phyloP scores from a whole-genome alignment of 1,140 invertebrate genomes.

The Reticulitermes speratus region DNA sequence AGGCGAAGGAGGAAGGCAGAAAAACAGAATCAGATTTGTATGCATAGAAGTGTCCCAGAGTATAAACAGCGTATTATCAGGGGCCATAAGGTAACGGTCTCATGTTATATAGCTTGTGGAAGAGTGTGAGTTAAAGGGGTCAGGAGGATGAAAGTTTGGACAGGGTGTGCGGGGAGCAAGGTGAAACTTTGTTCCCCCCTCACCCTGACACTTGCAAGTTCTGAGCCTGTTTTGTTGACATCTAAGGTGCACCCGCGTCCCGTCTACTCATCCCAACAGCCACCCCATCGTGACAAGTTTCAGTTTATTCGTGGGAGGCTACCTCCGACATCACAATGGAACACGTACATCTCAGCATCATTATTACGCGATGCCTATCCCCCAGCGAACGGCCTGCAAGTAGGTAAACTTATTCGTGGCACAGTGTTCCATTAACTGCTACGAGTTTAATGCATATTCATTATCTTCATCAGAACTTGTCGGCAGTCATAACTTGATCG shows the following conservation, averaged over 20 bases:
- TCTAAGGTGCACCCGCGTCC: background rate
- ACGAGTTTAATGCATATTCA: background rate
- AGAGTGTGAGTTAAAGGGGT: background rate
- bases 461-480: background rate
- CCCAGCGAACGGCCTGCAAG: background rate
- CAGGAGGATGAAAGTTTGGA: background rate
- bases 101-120: background rate
- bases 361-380: background rate
- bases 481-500: too few relatives aligned
- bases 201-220: conserved; percentile 9
- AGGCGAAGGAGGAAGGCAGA: too few relatives aligned
- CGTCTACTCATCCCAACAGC: background rate
- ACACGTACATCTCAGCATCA: background rate
- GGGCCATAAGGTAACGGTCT: background rate
- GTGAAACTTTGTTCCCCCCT: background rate
- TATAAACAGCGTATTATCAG: conserved; percentile 19
- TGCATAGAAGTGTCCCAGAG: background rate
- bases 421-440: background rate
- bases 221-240: conserved; percentile 4
- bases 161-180: background rate
- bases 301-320: background rate
- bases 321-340: background rate
- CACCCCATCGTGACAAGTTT: background rate
- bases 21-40: conserved; percentile 4
- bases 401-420: background rate